Percentiles rank a stretch among this genome's conserved stretches.
These are phyloP conservation scores for Drosophila sucinea DNA, from an alignment of 1,140 invertebrate genomes.

Conservation along the genomic window DNA sequence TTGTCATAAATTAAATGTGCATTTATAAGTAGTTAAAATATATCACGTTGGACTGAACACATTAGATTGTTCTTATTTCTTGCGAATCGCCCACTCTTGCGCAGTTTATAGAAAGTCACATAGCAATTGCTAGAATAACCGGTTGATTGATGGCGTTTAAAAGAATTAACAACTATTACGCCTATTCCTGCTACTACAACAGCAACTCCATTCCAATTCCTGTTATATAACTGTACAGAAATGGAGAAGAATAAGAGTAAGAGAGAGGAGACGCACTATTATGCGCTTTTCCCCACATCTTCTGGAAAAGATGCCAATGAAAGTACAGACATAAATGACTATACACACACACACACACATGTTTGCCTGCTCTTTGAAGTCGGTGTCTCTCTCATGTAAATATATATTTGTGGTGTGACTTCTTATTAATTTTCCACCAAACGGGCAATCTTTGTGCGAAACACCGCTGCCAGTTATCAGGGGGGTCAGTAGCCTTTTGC, in stretches of 20 bases:
- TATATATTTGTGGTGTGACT: not conserved
- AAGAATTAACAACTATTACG: slow-evolving; percentile 11
- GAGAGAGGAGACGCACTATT: not conserved
- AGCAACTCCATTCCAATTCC: slow-evolving; percentile 1
- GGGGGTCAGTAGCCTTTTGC: slow-evolving; percentile 18
- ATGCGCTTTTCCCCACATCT: not conserved
- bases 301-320: slow-evolving; percentile 1
- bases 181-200: slow-evolving; percentile 3
- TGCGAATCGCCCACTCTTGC: not conserved
- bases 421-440: not conserved
- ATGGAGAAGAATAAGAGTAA: not conserved
- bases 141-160: slow-evolving; percentile 9
- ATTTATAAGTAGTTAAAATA: too few relatives aligned
- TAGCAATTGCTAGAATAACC: not conserved
- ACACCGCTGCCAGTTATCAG: not conserved
- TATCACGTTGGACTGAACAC: not conserved
- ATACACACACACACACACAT: not conserved
- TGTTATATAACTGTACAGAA: slow-evolving; percentile 8
- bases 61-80: not conserved
- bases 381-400: too few relatives aligned
- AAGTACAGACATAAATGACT: slow-evolving; percentile 3
- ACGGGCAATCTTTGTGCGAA: slow-evolving; percentile 1
- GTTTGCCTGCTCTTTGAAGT: too few relatives aligned
- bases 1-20: too few relatives aligned
- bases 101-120: slow-evolving; percentile 1